Evolutionary conservation across 2,888 invertebrate genomes (phyloP).

Genomic region (Macropis europaea): DNA sequence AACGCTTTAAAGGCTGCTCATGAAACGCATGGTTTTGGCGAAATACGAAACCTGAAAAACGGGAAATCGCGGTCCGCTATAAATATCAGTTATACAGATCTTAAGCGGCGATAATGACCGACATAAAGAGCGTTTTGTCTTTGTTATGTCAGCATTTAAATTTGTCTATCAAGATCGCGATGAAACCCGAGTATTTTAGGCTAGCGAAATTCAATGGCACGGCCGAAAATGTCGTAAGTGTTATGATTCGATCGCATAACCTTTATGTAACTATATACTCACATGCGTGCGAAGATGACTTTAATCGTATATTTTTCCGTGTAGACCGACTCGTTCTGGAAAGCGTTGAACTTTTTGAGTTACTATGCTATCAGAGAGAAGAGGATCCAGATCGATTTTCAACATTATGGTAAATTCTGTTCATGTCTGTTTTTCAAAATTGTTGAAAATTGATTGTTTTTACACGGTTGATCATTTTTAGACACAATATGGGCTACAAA

Average conservation of each 20-base stretch:
- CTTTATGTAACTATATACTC: not conserved
- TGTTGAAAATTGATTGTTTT: not conserved
- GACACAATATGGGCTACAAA: conserved; percentile 70
- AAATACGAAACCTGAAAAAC: no score
- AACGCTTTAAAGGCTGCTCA: no score
- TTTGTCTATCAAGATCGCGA: conserved; percentile 63
- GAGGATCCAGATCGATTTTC: conserved; percentile 47
- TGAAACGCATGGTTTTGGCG: no score
- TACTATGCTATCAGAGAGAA: conserved; percentile 48
- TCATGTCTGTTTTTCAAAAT: not conserved
- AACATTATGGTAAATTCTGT: conserved; percentile 57
- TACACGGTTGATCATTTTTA: conserved; percentile 40
- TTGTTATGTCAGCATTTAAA: conserved; percentile 75
- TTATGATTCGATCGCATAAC: conserved; percentile 26
- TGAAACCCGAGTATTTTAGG: conserved; percentile 77
- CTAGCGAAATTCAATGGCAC: conserved; percentile 74
- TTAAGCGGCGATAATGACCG: conserved; percentile 63
- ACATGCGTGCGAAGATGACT: not conserved
- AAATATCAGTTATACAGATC: not conserved
- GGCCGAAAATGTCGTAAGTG: conserved; percentile 72
- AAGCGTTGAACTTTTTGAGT: conserved; percentile 65
- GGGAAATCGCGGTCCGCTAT: not conserved
- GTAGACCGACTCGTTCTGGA: conserved; percentile 68
- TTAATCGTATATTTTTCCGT: conserved; percentile 4
- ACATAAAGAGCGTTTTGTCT: conserved; percentile 74